These are phyloP conservation scores for Bothrops jararaca DNA, from an alignment of 2,113 vertebrate species.

Conservation along the genomic window DNA sequence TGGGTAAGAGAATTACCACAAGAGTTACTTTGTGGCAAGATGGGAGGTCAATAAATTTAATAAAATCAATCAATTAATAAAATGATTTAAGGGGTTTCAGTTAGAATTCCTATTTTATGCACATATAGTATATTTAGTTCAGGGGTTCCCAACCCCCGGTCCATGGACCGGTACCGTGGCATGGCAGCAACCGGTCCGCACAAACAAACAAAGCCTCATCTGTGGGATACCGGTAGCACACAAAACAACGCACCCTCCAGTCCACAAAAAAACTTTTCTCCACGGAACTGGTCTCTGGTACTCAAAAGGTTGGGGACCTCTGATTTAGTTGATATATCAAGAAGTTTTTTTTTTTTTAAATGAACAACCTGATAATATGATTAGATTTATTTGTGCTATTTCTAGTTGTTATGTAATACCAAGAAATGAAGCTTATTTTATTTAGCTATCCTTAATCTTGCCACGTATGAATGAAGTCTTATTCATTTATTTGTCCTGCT, in stretches of 20 bases:
- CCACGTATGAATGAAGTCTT: neutral
- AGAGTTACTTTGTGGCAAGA: too few species aligned
- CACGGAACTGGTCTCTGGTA: too few species aligned
- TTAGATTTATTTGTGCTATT: neutral
- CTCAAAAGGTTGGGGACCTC: too few species aligned
- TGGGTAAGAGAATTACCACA: neutral
- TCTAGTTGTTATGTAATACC: neutral
- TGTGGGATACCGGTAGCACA: too few species aligned
- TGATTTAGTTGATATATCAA: constrained; percentile 14
- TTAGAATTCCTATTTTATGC: constrained; percentile 18
- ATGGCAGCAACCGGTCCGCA: too few species aligned
- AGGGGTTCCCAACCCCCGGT: too few species aligned
- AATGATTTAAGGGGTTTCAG: neutral
- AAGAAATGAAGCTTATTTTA: neutral
- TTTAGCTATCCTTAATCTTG: neutral
- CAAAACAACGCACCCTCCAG: too few species aligned
- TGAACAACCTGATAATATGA: neutral
- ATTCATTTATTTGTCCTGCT: neutral
- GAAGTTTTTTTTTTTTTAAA: neutral
- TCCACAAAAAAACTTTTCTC: too few species aligned
- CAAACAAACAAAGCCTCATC: too few species aligned
- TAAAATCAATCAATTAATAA: neutral
- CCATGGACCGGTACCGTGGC: too few species aligned
- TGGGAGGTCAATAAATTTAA: neutral
- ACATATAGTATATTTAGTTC: neutral